Conservation (phyloP, 2,113 vertebrate species). For the Synchiropus splendidus region DNA sequence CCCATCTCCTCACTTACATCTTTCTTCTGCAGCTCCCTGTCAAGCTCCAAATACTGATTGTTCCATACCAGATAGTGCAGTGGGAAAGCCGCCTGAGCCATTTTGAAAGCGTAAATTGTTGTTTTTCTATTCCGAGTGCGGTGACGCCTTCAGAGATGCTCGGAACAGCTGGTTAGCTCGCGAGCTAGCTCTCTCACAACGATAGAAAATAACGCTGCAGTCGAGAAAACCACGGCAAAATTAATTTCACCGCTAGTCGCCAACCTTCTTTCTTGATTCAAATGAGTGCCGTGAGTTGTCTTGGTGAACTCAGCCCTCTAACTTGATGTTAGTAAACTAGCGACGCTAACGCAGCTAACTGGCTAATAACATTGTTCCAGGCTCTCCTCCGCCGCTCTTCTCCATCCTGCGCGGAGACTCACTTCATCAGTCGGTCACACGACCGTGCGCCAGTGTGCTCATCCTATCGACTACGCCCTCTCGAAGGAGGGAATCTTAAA, state of each 20-base stretch:
- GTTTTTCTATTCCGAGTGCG: background rate
- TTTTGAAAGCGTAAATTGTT: conserved; percentile 15
- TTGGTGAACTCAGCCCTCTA: conserved; percentile 53
- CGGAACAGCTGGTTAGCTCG: conserved; percentile 21
- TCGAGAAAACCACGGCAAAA: no score
- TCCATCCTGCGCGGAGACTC: conserved; percentile 22
- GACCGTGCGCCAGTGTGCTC: background rate
- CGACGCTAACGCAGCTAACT: conserved; percentile 18
- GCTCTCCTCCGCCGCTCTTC: conserved; percentile 13
- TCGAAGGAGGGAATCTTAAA: background rate
- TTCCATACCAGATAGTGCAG: conserved; percentile 84
- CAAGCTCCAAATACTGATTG: conserved; percentile 81
- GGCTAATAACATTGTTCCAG: conserved; percentile 32
- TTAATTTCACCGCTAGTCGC: no score
- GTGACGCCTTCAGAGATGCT: conserved; percentile 2
- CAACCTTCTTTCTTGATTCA: conserved; percentile 7
- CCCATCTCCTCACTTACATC: conserved; percentile 46
- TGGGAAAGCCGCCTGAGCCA: conserved; percentile 75
- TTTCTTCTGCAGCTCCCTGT: conserved; percentile 73
- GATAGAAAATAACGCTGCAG: background rate
- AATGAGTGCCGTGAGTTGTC: conserved; percentile 61
- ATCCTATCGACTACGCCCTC: conserved; percentile 3
- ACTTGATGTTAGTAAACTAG: conserved; percentile 46
- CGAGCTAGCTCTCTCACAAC: conserved; percentile 22
- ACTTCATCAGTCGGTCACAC: no score